These are phyloP conservation scores for Morone chrysops DNA, from an alignment of 2,113 vertebrate genomes.

Conservation along the genomic window DNA sequence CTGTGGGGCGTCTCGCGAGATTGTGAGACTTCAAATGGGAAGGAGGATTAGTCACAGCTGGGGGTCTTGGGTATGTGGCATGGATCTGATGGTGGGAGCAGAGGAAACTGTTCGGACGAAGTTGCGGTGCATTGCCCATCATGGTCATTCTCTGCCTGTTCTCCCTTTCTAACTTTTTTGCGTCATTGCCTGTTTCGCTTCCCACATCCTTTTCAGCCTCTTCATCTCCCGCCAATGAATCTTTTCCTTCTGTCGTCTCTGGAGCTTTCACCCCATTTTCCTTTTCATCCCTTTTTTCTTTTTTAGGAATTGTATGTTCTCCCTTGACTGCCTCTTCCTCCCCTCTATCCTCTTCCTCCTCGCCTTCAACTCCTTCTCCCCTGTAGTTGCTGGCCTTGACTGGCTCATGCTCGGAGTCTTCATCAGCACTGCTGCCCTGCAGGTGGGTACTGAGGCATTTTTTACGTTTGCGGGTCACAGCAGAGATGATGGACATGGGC, in stretches of 20 bases:
- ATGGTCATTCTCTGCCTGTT: background rate
- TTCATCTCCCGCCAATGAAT: background rate
- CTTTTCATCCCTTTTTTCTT: constrained; percentile 34
- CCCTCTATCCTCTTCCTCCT: constrained; percentile 33
- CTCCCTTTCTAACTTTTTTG: constrained; percentile 3
- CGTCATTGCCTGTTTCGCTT: background rate
- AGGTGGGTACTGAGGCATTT: constrained; percentile 86
- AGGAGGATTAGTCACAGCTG: constrained; percentile 1
- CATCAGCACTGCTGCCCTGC: constrained; percentile 89
- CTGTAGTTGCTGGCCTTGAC: constrained; percentile 78
- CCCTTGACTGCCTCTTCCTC: constrained; percentile 41
- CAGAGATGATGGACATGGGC: constrained; percentile 90
- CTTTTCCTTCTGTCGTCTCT: constrained; percentile 9
- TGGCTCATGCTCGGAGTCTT: constrained; percentile 89
- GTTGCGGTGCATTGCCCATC: background rate
- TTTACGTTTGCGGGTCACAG: constrained; percentile 91
- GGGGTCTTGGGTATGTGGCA: constrained; percentile 16
- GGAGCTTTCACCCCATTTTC: constrained; percentile 2
- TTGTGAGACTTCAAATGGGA: constrained; percentile 21
- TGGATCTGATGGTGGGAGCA: constrained; percentile 53
- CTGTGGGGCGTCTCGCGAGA: constrained; percentile 6
- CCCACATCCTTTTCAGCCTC: background rate
- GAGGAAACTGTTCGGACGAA: constrained; percentile 57
- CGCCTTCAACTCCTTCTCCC: constrained; percentile 45
- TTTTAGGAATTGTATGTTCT: constrained; percentile 10